Evolutionary conservation across 2,113 vertebrate species (phyloP).

Genomic region (Lipotes vexillifer): DNA sequence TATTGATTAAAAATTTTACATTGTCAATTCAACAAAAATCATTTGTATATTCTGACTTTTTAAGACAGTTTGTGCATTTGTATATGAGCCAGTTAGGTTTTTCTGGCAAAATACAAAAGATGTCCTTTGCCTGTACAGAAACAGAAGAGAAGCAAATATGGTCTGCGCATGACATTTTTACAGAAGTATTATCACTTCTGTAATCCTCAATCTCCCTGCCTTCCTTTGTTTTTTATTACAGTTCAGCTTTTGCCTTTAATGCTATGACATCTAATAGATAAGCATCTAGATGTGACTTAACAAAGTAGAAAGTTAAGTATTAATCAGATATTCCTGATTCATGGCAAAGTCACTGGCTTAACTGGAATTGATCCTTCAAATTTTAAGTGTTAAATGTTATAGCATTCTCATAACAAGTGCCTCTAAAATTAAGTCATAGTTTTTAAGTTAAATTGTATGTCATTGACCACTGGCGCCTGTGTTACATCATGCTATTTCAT

Average conservation of each 20-base stretch:
- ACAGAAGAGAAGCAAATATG: not conserved
- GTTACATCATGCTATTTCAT: not conserved
- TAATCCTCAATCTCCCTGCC: not conserved
- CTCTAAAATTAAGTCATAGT: not conserved
- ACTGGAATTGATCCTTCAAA: not conserved
- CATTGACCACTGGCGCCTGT: not conserved
- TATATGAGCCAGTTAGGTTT: not conserved
- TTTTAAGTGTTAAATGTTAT: not conserved
- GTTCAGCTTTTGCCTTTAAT: not conserved
- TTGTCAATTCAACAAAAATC: not conserved
- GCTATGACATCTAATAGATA: not conserved
- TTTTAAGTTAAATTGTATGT: slow-evolving; percentile 17
- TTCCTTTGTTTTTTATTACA: not conserved
- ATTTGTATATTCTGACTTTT: not conserved
- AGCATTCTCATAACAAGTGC: not conserved
- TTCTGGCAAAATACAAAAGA: not conserved
- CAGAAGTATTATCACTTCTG: not conserved
- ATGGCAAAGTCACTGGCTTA: not conserved
- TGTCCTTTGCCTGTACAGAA: not conserved
- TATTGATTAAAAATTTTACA: not conserved
- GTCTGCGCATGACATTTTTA: not conserved
- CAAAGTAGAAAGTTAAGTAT: not conserved
- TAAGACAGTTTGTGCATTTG: not conserved
- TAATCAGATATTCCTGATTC: not conserved
- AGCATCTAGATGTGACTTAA: not conserved